These are phyloP conservation scores for Albula goreensis DNA, from an alignment of 2,113 vertebrate species.

Conservation along the genomic window DNA sequence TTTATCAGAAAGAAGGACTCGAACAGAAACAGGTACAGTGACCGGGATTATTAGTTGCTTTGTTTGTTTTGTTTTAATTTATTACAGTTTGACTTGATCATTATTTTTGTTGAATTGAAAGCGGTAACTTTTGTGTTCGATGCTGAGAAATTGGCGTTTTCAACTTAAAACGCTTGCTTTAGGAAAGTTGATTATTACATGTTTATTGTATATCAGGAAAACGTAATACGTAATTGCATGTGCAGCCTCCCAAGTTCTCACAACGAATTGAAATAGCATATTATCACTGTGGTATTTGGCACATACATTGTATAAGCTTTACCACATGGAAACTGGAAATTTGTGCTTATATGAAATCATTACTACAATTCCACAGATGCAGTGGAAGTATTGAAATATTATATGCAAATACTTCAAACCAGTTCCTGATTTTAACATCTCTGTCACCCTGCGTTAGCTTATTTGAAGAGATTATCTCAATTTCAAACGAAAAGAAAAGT, in stretches of 20 bases:
- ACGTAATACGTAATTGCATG: neutral
- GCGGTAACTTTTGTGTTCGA: neutral
- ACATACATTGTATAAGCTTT: conserved; percentile 11
- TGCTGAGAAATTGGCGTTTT: neutral
- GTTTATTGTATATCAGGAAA: neutral
- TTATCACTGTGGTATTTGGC: neutral
- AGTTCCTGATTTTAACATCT: too few relatives aligned
- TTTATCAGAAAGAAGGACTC: neutral
- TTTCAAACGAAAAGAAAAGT: neutral
- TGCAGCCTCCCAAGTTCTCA: neutral
- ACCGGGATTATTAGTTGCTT: too few relatives aligned
- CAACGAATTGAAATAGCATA: neutral
- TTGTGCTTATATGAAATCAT: neutral
- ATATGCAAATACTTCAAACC: too few relatives aligned
- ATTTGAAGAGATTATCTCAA: neutral
- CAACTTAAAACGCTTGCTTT: neutral
- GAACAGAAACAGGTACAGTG: conserved; percentile 5
- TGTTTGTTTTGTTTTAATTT: neutral
- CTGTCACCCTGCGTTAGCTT: neutral
- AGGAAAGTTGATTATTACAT: neutral
- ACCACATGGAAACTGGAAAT: too few relatives aligned
- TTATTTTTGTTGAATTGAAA: neutral
- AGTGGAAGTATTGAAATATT: neutral
- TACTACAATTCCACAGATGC: neutral
- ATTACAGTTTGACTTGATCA: neutral